Evolutionary conservation across 2,888 invertebrate genomes (phyloP), one percentile per base, ranked within the genome.

Genomic region (Drosophila monieri): DNA sequence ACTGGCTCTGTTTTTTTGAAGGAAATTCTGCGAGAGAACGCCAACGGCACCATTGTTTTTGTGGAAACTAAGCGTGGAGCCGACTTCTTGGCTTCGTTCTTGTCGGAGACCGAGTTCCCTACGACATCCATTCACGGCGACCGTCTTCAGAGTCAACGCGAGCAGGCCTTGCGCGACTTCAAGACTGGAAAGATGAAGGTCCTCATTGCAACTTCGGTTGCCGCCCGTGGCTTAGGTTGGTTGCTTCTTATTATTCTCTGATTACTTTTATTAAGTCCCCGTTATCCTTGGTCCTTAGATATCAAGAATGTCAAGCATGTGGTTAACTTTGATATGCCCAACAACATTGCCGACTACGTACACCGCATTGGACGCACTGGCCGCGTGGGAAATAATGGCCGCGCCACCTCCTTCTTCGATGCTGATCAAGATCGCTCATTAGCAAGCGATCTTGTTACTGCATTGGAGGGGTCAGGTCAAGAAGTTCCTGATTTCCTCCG

Each of bases 41-140:
- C 91, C 76, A 89, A 92, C 54, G 92, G 94, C 14, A 94, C 95
- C 0, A 92, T 98, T 39, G 96, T 99, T 0, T 99, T 99, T 89
- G 98, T 98, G 0, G 97, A 97, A 87, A 95, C 95, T 12, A 98
- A 98, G 88, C 94, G 96, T 43, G 96, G 94, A 62, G 97, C 98
- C 0, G 99, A 99, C 91, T 98, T 97, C 89, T 92, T 97, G 21
- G 98, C 98, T 0, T 94, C 96, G 0, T 94, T 94, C 80, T 91
- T 99, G 30, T 96, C 96, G 0, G 96, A 97, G 90, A 93, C 93
- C n/a, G 94, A 95, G 60, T 94, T 95, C 61, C 96, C 98, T 6
- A 98, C 98, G 0, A 98, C 99, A 4, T 98, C 98, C 39, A 99
- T 99, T 88, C 99, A 99, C 92, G 99, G 99, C 35, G 99, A 99